A percentile compares a stretch with the other conserved stretches of the same genome.
Conservation (phyloP, 2,797 vertebrate genomes). For the Phalanger gymnotis region DNA sequence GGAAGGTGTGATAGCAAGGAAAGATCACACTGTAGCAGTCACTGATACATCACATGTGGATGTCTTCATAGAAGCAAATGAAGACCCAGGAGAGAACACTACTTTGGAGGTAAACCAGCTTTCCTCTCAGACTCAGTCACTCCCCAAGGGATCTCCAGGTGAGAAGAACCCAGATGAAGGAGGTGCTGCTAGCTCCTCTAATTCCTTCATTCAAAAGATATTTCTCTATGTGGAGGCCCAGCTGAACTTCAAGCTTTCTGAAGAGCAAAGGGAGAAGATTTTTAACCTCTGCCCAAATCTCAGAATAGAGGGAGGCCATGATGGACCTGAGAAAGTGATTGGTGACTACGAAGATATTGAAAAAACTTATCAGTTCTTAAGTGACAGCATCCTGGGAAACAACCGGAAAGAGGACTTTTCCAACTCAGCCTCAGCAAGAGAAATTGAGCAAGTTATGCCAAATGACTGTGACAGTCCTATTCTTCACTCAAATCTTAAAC, state of each 20-base stretch:
- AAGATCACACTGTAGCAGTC: background rate
- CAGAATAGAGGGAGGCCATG: slow-evolving; percentile 8
- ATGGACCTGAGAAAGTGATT: slow-evolving; percentile 74
- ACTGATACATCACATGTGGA: background rate
- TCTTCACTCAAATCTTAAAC: slow-evolving; percentile 10
- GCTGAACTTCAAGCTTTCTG: slow-evolving; percentile 80
- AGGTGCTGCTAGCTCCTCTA: fast-evolving
- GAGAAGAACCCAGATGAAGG: background rate
- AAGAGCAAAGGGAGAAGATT: slow-evolving; percentile 77
- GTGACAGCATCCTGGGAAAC: slow-evolving; percentile 69
- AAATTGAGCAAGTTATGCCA: background rate
- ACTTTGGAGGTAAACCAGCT: background rate
- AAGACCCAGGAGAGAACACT: slow-evolving; percentile 37
- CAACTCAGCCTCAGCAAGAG: slow-evolving; percentile 4
- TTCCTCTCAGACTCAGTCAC: background rate
- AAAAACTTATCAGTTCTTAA: slow-evolving; percentile 79
- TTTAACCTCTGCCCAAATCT: slow-evolving; percentile 75
- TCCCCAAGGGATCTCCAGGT: background rate
- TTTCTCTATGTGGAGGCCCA: slow-evolving; percentile 82
- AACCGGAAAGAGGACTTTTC: slow-evolving; percentile 22
- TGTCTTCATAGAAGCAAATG: slow-evolving; percentile 60
- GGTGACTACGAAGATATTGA: slow-evolving; percentile 84
- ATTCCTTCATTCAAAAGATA: slow-evolving; percentile 76
- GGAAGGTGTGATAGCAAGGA: slow-evolving; percentile 61
- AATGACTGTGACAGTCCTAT: background rate